phyloP scores from a whole-genome alignment of 2,113 vertebrate species.

The Ciconia maguari region DNA sequence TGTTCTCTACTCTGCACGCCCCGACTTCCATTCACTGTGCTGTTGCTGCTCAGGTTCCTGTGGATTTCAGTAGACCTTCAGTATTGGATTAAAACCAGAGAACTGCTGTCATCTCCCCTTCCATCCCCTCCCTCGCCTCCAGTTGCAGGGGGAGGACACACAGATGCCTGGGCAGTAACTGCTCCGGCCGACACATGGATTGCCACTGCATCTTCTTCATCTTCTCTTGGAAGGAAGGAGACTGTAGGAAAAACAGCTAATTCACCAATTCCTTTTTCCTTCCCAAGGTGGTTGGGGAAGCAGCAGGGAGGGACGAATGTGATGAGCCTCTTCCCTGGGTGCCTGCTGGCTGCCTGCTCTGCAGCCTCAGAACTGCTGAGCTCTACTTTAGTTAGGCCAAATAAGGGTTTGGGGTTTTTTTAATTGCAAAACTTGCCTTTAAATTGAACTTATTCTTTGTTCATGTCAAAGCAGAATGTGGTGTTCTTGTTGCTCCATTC shows the following conservation, averaged over 20 bases:
- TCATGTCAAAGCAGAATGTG: neutral
- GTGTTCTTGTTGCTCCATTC: neutral
- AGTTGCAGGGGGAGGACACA: neutral
- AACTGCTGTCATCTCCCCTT: neutral
- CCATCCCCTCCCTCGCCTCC: neutral
- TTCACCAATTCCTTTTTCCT: neutral
- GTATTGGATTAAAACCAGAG: neutral
- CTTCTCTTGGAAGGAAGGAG: neutral
- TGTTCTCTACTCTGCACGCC: neutral
- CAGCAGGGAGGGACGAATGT: conserved; percentile 1
- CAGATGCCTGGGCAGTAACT: neutral
- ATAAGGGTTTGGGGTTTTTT: neutral
- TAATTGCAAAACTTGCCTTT: neutral
- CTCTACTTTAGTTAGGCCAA: neutral
- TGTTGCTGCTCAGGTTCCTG: neutral
- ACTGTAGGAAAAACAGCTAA: neutral
- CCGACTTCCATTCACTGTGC: neutral
- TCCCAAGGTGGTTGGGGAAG: neutral
- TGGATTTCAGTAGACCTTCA: neutral
- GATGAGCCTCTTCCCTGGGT: neutral
- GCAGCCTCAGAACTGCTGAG: conserved; percentile 48
- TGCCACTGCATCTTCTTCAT: neutral
- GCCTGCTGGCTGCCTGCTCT: neutral
- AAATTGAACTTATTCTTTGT: neutral
- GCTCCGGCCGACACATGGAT: neutral